Percentiles rank a stretch among this genome's conserved stretches.
phyloP scores from a whole-genome alignment of 2,113 vertebrate genomes.

The Bufo gargarizans region DNA sequence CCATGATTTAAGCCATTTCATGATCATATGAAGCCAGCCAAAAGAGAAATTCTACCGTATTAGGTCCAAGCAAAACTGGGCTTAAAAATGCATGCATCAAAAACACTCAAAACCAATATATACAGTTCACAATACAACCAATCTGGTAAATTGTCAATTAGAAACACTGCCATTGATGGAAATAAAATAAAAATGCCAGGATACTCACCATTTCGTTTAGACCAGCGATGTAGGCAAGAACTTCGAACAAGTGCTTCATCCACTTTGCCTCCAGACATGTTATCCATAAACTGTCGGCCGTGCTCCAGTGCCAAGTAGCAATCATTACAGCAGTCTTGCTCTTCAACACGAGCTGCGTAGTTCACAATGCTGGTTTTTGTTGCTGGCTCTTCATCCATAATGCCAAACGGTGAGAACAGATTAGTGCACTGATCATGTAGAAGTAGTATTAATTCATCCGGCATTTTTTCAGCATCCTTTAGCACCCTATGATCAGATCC shows the following conservation, averaged over 20 bases:
- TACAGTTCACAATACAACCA: too few species aligned
- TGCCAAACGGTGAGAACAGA: constrained; percentile 90
- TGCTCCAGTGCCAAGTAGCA: constrained; percentile 97
- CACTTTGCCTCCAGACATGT: constrained; percentile 98
- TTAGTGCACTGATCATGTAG: constrained; percentile 97
- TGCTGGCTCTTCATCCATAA: constrained; percentile 79
- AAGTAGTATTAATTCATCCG: constrained; percentile 91
- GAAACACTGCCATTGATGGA: neutral
- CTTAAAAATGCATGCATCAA: too few species aligned
- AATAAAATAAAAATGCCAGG: neutral
- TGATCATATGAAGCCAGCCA: too few species aligned
- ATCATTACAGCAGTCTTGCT: constrained; percentile 92
- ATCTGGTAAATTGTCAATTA: too few species aligned
- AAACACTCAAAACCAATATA: too few species aligned
- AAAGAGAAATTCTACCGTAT: too few species aligned
- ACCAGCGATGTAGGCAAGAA: constrained; percentile 95
- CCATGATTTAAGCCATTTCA: too few species aligned
- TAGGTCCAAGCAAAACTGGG: too few species aligned
- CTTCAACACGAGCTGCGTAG: constrained; percentile 86
- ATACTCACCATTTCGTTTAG: constrained; percentile 88
- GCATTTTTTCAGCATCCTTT: constrained; percentile 82
- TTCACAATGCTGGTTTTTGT: constrained; percentile 71
- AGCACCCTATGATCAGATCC: constrained; percentile 80
- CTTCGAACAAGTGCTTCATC: constrained; percentile 95
- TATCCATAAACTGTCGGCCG: constrained; percentile 98